Conservation (phyloP, 2,888 invertebrate species). For the Luperina nickerlii region DNA sequence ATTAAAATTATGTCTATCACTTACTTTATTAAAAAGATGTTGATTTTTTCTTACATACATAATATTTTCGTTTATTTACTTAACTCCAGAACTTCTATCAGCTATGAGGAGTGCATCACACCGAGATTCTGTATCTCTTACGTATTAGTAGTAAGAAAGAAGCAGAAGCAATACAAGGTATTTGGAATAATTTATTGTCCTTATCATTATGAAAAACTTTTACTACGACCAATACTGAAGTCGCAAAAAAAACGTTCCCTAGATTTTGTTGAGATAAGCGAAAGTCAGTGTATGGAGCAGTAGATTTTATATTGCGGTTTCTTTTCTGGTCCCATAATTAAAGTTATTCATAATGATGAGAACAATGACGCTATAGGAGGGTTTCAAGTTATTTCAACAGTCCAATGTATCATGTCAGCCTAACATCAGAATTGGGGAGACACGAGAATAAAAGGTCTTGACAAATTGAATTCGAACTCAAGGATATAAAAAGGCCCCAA, state of each 20-base stretch:
- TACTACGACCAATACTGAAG: not conserved
- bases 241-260: too few relatives aligned
- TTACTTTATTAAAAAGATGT: too few relatives aligned
- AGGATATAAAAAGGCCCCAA: constrained; percentile 37
- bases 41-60: too few relatives aligned
- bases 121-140: not conserved
- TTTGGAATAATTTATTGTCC: not conserved
- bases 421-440: constrained; percentile 18
- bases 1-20: too few relatives aligned
- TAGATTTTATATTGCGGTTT: not conserved
- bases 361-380: not conserved
- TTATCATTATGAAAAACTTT: not conserved
- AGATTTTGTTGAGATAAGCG: not conserved
- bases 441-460: constrained; percentile 40
- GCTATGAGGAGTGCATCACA: not conserved
- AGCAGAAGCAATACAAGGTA: not conserved
- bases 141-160: not conserved
- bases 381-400: not conserved
- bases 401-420: not conserved
- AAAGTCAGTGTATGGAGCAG: not conserved
- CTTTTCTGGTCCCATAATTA: not conserved
- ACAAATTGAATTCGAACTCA: constrained; percentile 51
- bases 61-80: too few relatives aligned
- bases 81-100: constrained; percentile 23
- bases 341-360: not conserved